phyloP scores from a whole-genome alignment of 2,113 vertebrate genomes.

The Zeus faber region DNA sequence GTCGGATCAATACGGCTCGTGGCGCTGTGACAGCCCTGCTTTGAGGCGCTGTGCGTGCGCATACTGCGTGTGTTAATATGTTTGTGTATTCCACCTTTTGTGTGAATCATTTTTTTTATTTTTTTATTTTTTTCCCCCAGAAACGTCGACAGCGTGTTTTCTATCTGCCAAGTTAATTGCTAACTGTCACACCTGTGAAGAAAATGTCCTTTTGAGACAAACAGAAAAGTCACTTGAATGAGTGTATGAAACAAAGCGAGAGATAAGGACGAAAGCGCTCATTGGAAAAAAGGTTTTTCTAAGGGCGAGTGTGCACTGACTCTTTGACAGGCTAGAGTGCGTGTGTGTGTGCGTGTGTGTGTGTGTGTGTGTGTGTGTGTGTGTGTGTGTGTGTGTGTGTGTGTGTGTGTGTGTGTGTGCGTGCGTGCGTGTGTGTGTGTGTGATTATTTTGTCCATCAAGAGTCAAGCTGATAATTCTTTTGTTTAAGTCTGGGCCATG shows the following conservation, averaged over 20 bases:
- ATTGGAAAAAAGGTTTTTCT: conserved; percentile 1
- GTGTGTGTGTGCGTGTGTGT: conserved; percentile 8
- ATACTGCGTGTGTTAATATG: conserved; percentile 24
- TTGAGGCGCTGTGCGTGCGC: not conserved
- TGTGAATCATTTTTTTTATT: not conserved
- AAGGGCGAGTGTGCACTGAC: not conserved
- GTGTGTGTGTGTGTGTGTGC: conserved; percentile 20
- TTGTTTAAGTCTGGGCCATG: conserved; percentile 49
- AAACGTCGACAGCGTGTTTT: conserved; percentile 42
- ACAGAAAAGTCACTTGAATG: conserved; percentile 39
- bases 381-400: conserved; percentile 12
- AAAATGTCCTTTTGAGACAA: conserved; percentile 24
- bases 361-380: conserved; percentile 10
- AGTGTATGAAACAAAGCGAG: not conserved
- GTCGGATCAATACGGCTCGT: not conserved
- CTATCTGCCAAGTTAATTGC: conserved; percentile 51
- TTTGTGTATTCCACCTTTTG: conserved; percentile 24
- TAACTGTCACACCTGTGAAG: conserved; percentile 43
- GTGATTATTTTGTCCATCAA: too few species aligned
- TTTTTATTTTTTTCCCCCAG: conserved; percentile 13
- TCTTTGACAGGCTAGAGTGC: not conserved
- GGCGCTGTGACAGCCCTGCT: not conserved
- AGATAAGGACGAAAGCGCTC: not conserved
- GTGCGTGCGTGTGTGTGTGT: conserved; percentile 43
- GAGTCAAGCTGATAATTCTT: conserved; percentile 61